Base-by-base conservation (phyloP, 2,797 vertebrate species). In the Malacoctenus gilli region DNA sequence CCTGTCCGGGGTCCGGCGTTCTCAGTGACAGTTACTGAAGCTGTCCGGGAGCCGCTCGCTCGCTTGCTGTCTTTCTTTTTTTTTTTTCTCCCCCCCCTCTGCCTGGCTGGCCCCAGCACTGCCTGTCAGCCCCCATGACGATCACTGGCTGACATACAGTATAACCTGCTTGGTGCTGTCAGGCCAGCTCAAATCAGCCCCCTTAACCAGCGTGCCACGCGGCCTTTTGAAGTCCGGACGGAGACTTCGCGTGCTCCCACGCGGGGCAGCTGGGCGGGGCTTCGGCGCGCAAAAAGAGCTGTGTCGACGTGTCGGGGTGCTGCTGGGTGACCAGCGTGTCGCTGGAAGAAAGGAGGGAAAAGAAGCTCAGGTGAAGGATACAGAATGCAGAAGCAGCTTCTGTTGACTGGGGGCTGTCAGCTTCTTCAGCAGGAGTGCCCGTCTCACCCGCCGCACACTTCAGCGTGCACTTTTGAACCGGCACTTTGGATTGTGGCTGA, bases 91-190 rank as follows among this genome's bases (percentile, higher is more conserved):
- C 25, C n/a, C n/a, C n/a, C n/a, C n/a, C n/a, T n/a, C n/a, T 59
- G 72, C 72, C 77, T 71, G 70, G 72, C 80, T 66, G 77, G 74
- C 72, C n/a, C 76, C 42, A 20, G 68, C 79, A 77, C 69, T 67
- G 79, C 70, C 83, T 88, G 89, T 88, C 89, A 85, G 67, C 21
- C 69, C 44, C 74, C 69, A 84, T 90, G 85, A 87, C 64, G 85
- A 84, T 89, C 85, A 83, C 80, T 68, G 49, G 69, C 82, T 87
- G 84, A 86, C 80, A 72, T 75, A 71, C 65, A 85, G 78, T 68
- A 76, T 76, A 83, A 86, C 87, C 87, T 89, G 89, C 84, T 85
- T 84, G 82, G 78, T 68, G 80, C 86, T 88, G 89, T 87, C 89
- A 86, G 68, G 59, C 72, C 41, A 20, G 52, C 72, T 90, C 79